Evolutionary conservation across 92 coral and sea anemone genomes (phyloP).

Genomic region (Epizoanthus rinbou): DNA sequence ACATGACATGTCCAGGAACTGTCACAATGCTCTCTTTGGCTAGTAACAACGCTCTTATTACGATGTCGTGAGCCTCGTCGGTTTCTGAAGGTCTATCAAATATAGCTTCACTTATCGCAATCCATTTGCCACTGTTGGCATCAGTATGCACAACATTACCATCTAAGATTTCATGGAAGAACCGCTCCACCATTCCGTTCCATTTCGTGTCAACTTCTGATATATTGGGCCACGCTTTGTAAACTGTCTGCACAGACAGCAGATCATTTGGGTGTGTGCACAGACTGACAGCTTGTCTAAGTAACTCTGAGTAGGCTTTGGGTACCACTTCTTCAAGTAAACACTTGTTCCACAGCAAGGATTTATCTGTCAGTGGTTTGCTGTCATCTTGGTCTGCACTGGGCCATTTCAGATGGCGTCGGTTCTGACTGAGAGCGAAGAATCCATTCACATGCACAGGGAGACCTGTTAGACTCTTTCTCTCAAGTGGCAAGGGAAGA

Average conservation of each 20-base stretch:
- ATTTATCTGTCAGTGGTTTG: slow-evolving; percentile 53
- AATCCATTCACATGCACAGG: slow-evolving; percentile 71
- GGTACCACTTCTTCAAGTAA: slow-evolving; percentile 58
- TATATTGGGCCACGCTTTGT: slow-evolving; percentile 75
- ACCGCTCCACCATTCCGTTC: slow-evolving; percentile 42
- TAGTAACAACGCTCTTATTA: slow-evolving; percentile 41
- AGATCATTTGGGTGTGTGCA: not conserved
- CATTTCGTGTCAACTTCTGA: slow-evolving; percentile 61
- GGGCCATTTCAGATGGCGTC: slow-evolving; percentile 52
- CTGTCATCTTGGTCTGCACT: slow-evolving; percentile 57
- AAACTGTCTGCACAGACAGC: slow-evolving; percentile 29
- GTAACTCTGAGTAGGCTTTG: slow-evolving; percentile 45
- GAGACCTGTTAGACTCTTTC: slow-evolving; percentile 57
- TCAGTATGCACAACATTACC: slow-evolving; percentile 11
- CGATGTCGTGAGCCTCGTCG: slow-evolving; percentile 18
- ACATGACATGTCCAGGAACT: slow-evolving; percentile 54
- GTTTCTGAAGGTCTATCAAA: slow-evolving; percentile 11
- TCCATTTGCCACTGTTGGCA: slow-evolving; percentile 16
- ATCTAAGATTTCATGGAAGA: slow-evolving; percentile 36
- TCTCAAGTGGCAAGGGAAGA: slow-evolving; percentile 57
- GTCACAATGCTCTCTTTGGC: slow-evolving; percentile 36
- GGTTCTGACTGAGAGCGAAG: slow-evolving; percentile 65
- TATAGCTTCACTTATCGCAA: slow-evolving; percentile 22
- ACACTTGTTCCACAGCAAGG: slow-evolving; percentile 60
- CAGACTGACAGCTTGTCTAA: slow-evolving; percentile 35